phyloP scores from a whole-genome alignment of 2,797 vertebrate species.

The Podarcis lilfordi region DNA sequence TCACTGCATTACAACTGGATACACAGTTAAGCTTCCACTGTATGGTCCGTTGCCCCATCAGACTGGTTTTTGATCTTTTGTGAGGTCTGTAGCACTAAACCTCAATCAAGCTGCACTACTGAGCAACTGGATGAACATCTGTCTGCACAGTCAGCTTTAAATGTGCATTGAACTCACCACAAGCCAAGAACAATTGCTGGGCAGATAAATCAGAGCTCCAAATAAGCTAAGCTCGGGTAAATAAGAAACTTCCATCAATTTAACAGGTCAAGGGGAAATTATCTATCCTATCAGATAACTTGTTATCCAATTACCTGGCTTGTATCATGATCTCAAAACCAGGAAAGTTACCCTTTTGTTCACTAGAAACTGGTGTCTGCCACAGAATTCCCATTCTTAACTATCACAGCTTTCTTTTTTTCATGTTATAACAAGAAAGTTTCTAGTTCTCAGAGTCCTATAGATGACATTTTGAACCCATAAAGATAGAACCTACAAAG shows the following conservation, averaged over 20 bases:
- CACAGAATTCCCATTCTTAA: not conserved
- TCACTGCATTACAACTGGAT: not conserved
- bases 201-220: not conserved
- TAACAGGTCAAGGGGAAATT: not conserved
- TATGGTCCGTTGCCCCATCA: not conserved
- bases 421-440: too few species aligned
- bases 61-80: not conserved
- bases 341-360: not conserved
- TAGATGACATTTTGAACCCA: too few species aligned
- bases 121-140: not conserved
- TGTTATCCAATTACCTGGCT: not conserved
- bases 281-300: not conserved
- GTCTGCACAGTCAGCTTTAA: not conserved
- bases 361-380: not conserved
- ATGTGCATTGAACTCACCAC: not conserved
- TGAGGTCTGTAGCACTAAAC: not conserved
- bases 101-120: not conserved
- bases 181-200: not conserved
- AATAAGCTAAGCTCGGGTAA: not conserved
- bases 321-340: not conserved
- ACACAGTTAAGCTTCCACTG: not conserved
- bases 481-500: too few species aligned
- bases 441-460: too few species aligned
- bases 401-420: not conserved
- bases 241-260: not conserved